Evolutionary conservation across 2,797 vertebrate species (phyloP).

Genomic region (Lepilemur septentrionalis): DNA sequence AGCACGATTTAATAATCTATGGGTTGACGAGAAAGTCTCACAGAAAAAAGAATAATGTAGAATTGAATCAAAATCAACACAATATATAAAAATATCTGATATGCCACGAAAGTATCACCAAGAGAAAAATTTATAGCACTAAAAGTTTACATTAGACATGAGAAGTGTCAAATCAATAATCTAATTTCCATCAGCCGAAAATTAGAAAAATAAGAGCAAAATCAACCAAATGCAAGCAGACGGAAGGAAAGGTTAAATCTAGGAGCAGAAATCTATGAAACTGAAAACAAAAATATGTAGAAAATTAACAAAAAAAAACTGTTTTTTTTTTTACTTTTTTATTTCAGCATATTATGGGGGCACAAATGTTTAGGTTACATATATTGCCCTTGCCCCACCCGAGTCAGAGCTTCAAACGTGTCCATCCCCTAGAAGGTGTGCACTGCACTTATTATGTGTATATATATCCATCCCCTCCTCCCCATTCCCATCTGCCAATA

Average conservation of each 20-base stretch:
- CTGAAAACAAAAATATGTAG: background rate
- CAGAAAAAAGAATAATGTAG: background rate
- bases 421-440: no score
- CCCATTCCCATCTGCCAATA: no score
- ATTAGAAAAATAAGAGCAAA: background rate
- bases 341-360: no score
- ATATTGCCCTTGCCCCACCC: no score
- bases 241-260: background rate
- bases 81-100: background rate
- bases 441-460: no score
- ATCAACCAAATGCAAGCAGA: background rate
- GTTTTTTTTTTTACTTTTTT: background rate
- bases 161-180: background rate
- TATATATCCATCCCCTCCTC: no score
- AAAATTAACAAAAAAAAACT: background rate
- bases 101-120: background rate
- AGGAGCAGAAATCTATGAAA: background rate
- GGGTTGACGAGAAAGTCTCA: background rate
- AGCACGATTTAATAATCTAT: background rate
- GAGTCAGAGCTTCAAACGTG: no score
- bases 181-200: background rate
- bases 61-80: background rate
- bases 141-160: background rate
- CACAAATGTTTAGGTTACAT: no score
- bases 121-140: background rate